A percentile compares a stretch with the other conserved stretches of the same genome.
Conservation (phyloP, 1,140 invertebrate genomes). For the Copidosoma floridanum region DNA sequence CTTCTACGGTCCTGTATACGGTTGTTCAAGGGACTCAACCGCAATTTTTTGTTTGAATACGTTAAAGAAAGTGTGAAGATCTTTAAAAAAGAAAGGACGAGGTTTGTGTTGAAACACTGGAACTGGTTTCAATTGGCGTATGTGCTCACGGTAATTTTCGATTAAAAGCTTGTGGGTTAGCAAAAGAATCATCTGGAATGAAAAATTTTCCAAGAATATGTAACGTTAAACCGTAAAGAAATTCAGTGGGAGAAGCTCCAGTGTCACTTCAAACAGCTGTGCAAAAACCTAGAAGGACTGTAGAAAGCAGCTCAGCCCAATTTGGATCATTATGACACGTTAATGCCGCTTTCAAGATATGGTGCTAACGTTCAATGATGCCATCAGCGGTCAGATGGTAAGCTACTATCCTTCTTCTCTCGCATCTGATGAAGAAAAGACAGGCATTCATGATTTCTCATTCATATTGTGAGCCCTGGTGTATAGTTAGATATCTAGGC, state of each 20-base stretch:
- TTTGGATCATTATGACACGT: no score
- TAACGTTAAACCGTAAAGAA: no score
- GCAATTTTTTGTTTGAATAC: slow-evolving; percentile 21
- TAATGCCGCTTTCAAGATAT: background rate
- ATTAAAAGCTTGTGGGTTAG: no score
- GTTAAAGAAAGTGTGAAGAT: slow-evolving; percentile 2
- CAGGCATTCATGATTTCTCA: background rate
- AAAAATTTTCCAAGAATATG: no score
- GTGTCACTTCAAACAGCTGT: no score
- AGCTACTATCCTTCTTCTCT: background rate
- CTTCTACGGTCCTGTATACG: slow-evolving; percentile 21
- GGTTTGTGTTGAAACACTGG: background rate
- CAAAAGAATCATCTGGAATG: no score
- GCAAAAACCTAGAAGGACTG: no score
- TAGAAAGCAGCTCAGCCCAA: no score
- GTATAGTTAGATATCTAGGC: no score
- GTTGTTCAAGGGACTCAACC: slow-evolving; percentile 8
- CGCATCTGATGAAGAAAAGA: background rate
- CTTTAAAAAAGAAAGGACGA: slow-evolving; percentile 15
- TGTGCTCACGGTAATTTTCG: slow-evolving; percentile 7
- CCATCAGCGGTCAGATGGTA: background rate
- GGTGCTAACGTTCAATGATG: background rate
- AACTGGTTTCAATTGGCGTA: background rate
- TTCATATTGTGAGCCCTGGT: background rate
- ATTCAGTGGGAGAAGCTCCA: no score